phyloP scores from a whole-genome alignment of 2,888 invertebrate species.

The Pheosia gnoma region DNA sequence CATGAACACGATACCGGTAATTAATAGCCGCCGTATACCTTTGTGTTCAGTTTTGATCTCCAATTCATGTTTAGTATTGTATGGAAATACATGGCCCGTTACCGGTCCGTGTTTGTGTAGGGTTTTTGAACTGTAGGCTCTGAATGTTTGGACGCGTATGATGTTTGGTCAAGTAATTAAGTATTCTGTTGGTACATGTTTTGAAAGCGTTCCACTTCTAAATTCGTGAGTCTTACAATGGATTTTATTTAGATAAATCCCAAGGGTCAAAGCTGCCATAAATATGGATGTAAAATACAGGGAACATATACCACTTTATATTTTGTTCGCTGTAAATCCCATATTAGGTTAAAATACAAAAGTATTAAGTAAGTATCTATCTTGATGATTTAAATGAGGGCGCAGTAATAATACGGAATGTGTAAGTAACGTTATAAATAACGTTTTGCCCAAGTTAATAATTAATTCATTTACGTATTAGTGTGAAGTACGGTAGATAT shows the following conservation, averaged over 20 bases:
- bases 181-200: neutral
- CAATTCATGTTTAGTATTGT: constrained; percentile 36
- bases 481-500: neutral
- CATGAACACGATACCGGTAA: constrained; percentile 39
- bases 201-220: too few species aligned
- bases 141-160: neutral
- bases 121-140: constrained; percentile 12
- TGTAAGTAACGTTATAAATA: too few species aligned
- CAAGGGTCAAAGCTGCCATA: neutral
- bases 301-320: neutral
- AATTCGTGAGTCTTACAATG: neutral
- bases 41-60: constrained; percentile 42
- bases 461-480: too few species aligned
- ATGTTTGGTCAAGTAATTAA: neutral
- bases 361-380: too few species aligned
- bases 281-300: neutral
- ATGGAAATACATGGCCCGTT: constrained; percentile 32
- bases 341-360: too few species aligned
- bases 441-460: too few species aligned
- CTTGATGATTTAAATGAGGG: too few species aligned
- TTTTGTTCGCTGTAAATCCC: too few species aligned
- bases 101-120: constrained; percentile 20
- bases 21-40: constrained; percentile 41
- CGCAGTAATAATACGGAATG: too few species aligned
- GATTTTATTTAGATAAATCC: neutral